These are phyloP conservation scores for Pomacea canaliculata DNA, from an alignment of 2,888 invertebrate genomes.

Conservation along the genomic window DNA sequence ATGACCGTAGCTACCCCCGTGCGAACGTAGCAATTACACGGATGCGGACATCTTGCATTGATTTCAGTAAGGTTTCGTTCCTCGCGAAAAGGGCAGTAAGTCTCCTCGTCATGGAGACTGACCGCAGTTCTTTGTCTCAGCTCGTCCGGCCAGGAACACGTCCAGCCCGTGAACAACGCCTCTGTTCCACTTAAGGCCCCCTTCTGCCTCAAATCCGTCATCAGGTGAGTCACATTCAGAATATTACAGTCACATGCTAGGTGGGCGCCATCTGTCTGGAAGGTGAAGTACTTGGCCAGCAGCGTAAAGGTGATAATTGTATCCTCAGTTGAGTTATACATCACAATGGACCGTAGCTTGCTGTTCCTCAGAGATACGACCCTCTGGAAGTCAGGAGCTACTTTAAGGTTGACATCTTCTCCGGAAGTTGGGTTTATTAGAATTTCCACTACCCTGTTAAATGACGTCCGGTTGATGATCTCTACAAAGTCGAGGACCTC, in stretches of 20 bases:
- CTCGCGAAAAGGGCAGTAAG: constrained; percentile 18
- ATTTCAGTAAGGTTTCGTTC: background rate
- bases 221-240: constrained; percentile 15
- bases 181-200: background rate
- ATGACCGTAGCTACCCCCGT: constrained; percentile 9
- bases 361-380: constrained; percentile 8
- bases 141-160: constrained; percentile 17
- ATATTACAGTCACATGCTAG: constrained; percentile 25
- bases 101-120: constrained; percentile 4
- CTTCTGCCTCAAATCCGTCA: background rate
- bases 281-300: constrained; percentile 15
- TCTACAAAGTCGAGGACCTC: constrained; percentile 19
- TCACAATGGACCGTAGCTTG: constrained; percentile 15
- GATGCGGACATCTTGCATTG: constrained; percentile 9
- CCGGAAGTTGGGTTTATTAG: constrained; percentile 20
- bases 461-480: constrained; percentile 1
- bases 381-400: constrained; percentile 3
- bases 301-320: constrained; percentile 1
- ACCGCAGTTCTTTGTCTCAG: background rate
- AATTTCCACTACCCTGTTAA: background rate
- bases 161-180: constrained; percentile 6
- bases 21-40: constrained; percentile 17
- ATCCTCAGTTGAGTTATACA: constrained; percentile 15
- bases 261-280: background rate
- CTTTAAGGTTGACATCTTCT: background rate